phyloP scores from a whole-genome alignment of 2,888 invertebrate species.

The Junonia oenone region DNA sequence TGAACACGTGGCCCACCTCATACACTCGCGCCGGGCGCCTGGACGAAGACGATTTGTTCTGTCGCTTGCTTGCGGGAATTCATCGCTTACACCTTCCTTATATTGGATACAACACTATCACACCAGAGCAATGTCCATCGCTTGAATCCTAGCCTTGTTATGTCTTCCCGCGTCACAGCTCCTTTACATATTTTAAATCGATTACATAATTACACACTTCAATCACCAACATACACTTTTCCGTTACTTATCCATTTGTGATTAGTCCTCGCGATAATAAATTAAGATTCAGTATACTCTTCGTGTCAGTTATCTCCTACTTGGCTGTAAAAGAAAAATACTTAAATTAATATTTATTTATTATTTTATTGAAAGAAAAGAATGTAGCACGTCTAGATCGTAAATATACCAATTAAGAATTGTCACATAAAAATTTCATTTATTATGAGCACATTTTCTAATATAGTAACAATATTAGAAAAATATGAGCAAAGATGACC shows the following conservation, averaged over 20 bases:
- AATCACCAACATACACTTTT: slow-evolving; percentile 68
- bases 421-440: too few species aligned
- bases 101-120: slow-evolving; percentile 78
- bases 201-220: slow-evolving; percentile 63
- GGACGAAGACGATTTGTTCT: slow-evolving; percentile 52
- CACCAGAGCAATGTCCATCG: slow-evolving; percentile 72
- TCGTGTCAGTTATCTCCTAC: slow-evolving; percentile 50
- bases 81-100: slow-evolving; percentile 68
- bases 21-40: too few species aligned
- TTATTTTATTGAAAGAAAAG: too few species aligned
- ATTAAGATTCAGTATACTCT: slow-evolving; percentile 71
- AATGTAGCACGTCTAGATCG: too few species aligned
- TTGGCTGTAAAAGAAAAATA: slow-evolving; percentile 62
- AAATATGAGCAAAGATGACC: too few species aligned
- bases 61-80: slow-evolving; percentile 60
- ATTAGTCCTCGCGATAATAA: slow-evolving; percentile 75
- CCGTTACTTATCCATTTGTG: slow-evolving; percentile 68
- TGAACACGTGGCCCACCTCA: too few species aligned
- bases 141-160: slow-evolving; percentile 49
- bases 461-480: too few species aligned
- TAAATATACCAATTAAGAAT: too few species aligned
- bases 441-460: too few species aligned
- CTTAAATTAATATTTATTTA: too few species aligned
- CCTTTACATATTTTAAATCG: slow-evolving; percentile 42
- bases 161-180: slow-evolving; percentile 58